Evolutionary conservation across 2,797 vertebrate species (phyloP).

Genomic region (Melopsittacus undulatus): DNA sequence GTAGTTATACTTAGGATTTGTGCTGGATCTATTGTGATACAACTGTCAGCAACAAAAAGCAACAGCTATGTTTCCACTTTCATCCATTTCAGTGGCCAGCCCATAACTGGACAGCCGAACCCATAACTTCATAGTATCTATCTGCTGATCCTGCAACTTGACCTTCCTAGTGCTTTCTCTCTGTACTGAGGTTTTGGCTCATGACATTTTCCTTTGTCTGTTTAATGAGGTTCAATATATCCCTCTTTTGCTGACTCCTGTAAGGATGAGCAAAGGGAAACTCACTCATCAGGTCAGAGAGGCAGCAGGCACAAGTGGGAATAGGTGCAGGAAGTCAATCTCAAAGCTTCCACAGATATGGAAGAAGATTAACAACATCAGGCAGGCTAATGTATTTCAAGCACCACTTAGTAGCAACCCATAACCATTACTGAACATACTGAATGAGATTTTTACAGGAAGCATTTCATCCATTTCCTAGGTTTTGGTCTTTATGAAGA

Average conservation of each 20-base stretch:
- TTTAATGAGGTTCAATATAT: background rate
- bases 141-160: background rate
- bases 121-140: background rate
- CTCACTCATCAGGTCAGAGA: background rate
- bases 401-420: background rate
- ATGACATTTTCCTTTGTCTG: background rate
- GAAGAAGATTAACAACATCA: conserved; percentile 19
- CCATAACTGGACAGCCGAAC: background rate
- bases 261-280: background rate
- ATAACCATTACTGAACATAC: background rate
- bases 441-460: background rate
- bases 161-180: background rate
- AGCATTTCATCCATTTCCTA: background rate
- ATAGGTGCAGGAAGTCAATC: background rate
- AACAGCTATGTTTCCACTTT: background rate
- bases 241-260: background rate
- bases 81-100: background rate
- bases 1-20: background rate
- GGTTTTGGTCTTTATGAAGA: background rate
- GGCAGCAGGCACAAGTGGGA: background rate
- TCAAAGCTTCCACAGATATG: background rate
- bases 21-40: background rate
- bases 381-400: conserved; percentile 2
- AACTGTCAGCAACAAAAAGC: background rate
- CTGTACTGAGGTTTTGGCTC: background rate